Conservation (phyloP, 2,888 invertebrate genomes). For the Ophioninae sp. region DNA sequence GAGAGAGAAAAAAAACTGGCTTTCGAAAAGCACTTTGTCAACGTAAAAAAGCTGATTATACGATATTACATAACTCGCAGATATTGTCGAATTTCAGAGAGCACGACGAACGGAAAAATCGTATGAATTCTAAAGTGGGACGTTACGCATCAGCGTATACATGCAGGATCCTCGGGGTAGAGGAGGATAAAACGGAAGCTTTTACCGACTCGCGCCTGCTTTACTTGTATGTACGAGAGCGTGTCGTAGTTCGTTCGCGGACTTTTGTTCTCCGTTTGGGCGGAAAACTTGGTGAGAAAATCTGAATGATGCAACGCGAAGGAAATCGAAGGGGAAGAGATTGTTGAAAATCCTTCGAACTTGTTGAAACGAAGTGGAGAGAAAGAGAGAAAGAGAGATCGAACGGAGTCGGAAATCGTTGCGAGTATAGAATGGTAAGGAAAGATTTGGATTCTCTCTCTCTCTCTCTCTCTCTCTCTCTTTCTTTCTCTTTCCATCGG, state of each 20-base stretch:
- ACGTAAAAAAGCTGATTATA: too few relatives aligned
- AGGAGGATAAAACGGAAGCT: conserved; percentile 31
- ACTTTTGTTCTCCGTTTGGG: conserved; percentile 39
- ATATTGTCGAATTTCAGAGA: not conserved
- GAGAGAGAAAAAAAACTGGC: too few relatives aligned
- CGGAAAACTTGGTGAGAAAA: conserved; percentile 47
- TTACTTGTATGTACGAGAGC: conserved; percentile 6
- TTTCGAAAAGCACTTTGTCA: too few relatives aligned
- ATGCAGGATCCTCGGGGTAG: not conserved
- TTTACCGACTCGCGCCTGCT: conserved; percentile 31
- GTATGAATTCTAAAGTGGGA: conserved; percentile 19
- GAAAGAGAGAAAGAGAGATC: not conserved
- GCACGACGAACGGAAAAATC: not conserved
- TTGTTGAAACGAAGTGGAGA: conserved; percentile 34
- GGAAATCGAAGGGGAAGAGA: conserved; percentile 42
- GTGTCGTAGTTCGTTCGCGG: conserved; percentile 37
- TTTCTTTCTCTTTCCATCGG: not conserved
- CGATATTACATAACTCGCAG: not conserved
- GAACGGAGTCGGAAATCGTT: conserved; percentile 42
- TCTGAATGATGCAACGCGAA: conserved; percentile 54
- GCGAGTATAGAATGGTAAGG: conserved; percentile 37
- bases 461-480: conserved; percentile 10
- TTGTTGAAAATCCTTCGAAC: conserved; percentile 54
- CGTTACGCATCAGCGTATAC: conserved; percentile 3
- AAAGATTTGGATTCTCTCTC: conserved; percentile 46